Evolutionary conservation across 2,797 vertebrate species (phyloP), one percentile per base, ranked within the genome.

Genomic region (Orestias chungarensis): DNA sequence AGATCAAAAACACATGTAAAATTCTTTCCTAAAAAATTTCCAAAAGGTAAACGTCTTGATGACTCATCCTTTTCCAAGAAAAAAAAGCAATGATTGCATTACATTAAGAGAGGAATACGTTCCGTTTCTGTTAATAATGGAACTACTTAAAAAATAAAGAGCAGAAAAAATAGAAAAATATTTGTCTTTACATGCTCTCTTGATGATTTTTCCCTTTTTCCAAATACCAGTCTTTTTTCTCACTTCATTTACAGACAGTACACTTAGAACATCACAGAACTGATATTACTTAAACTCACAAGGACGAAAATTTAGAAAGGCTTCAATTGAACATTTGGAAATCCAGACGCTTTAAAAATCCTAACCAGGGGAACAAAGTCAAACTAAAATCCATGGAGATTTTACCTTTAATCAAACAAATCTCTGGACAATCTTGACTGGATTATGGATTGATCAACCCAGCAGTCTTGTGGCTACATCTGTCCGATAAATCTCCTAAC

Each of bases 401-500:
- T 87, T 83, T 72, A 78, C 83, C 83, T 82, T 86, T 52, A 47
- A 35, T 64, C 27, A 6, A 40, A 76, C 59, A 82, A 84, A 85
- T 76, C 70, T 80, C 71, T 67, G 74, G 78, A 78, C 71, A 83
- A 68, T 52, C 77, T 78, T 91, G 77, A 91, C 76, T 70, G 86
- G 90, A 92, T 93, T 90, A 87, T 57, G 75, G 18, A 55, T 75
- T 78, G 80, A 88, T 86, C 79, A 75, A 78, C 47, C 50, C 74
- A 54, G 55, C 73, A 49, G 72, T 77, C 64, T 83, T 91, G 84
- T 80, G 85, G 80, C 66, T 79, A 81, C 91, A 93, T 93, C 91
- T 93, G 92, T 87, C 83, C 81, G 82, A 86, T 88, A 84, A 89
- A 54, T 86, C 86, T 85, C 81, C 77, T 87, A 77, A 84, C 79